phyloP scores from a whole-genome alignment of 2,888 invertebrate species.

The Ennomos quercinarius region DNA sequence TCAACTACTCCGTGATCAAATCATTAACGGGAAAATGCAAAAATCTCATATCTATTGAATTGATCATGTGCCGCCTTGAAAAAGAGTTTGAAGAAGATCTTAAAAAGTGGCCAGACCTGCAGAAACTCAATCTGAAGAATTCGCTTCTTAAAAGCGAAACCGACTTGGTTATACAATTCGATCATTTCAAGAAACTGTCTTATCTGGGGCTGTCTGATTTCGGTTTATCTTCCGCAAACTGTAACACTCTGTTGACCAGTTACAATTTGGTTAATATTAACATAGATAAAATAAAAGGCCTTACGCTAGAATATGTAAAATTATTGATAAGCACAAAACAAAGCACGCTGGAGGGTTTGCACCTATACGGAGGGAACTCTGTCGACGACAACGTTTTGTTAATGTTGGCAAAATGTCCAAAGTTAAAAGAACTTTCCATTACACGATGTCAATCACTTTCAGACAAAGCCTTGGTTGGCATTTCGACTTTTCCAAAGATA shows the following conservation, averaged over 20 bases:
- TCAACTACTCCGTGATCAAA: slow-evolving; percentile 64
- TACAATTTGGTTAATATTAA: slow-evolving; percentile 66
- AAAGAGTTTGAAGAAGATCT: slow-evolving; percentile 67
- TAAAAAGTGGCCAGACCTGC: slow-evolving; percentile 65
- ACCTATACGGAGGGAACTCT: slow-evolving; percentile 71
- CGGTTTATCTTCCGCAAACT: slow-evolving; percentile 67
- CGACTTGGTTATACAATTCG: slow-evolving; percentile 63
- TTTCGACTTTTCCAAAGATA: slow-evolving; percentile 59
- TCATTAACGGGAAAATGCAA: slow-evolving; percentile 63
- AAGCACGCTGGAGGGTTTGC: slow-evolving; percentile 61
- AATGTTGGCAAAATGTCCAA: slow-evolving; percentile 64
- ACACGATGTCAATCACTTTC: slow-evolving; percentile 74
- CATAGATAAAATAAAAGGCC: slow-evolving; percentile 74
- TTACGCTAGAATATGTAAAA: slow-evolving; percentile 63
- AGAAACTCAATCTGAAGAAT: slow-evolving; percentile 71
- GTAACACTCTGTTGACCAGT: slow-evolving; percentile 65
- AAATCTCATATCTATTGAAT: slow-evolving; percentile 68
- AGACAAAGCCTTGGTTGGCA: slow-evolving; percentile 62
- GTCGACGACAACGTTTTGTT: slow-evolving; percentile 67
- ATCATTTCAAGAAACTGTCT: slow-evolving; percentile 63
- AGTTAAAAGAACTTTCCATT: slow-evolving; percentile 71
- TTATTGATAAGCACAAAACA: slow-evolving; percentile 64
- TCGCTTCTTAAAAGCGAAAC: slow-evolving; percentile 58
- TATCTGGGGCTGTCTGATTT: slow-evolving; percentile 72
- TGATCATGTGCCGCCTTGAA: slow-evolving; percentile 74